Conservation (phyloP, 2,888 invertebrate genomes). For the Protophormia terraenovae region DNA sequence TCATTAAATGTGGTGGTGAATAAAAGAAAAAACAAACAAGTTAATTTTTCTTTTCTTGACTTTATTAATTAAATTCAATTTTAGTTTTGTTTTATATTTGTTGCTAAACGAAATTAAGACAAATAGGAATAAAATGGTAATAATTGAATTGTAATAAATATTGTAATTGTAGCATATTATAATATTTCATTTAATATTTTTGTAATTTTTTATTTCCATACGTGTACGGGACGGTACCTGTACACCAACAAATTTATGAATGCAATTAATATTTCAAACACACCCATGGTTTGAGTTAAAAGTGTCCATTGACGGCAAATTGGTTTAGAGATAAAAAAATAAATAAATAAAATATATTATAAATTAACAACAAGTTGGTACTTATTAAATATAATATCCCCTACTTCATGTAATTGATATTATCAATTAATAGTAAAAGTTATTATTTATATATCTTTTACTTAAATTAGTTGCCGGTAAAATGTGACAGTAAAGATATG, state of each 20-base stretch:
- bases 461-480: too few relatives aligned
- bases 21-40: not conserved
- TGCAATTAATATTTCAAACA: slow-evolving; percentile 46
- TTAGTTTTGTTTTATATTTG: not conserved
- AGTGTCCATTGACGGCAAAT: slow-evolving; percentile 37
- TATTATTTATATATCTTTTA: too few relatives aligned
- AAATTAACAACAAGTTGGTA: not conserved
- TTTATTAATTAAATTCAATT: not conserved
- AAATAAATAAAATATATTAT: not conserved
- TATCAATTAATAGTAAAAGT: not conserved
- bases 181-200: not conserved
- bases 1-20: not conserved
- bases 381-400: not conserved
- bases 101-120: not conserved
- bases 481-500: too few relatives aligned
- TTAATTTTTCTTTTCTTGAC: not conserved
- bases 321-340: slow-evolving; percentile 33
- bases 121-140: not conserved
- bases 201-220: not conserved
- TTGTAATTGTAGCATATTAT: not conserved
- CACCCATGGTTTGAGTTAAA: slow-evolving; percentile 34
- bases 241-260: not conserved
- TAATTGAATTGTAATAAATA: slow-evolving; percentile 26
- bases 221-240: too few relatives aligned
- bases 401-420: not conserved